These are phyloP conservation scores for Volucella bombylans DNA, from an alignment of 2,888 invertebrate species.

Conservation along the genomic window DNA sequence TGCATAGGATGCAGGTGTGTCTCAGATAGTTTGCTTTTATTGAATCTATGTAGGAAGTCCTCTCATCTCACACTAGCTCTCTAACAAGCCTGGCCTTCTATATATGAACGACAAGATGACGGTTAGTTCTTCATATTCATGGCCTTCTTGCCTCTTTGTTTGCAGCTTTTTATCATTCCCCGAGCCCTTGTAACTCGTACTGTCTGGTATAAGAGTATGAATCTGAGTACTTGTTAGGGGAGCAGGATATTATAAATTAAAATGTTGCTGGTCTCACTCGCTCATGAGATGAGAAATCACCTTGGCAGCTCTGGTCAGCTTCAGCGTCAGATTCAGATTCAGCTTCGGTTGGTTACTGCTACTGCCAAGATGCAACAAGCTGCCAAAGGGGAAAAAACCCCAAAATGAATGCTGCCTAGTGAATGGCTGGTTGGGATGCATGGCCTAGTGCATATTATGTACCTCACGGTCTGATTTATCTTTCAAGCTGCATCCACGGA, in stretches of 20 bases:
- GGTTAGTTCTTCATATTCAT: background rate
- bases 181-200: background rate
- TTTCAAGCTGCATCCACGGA: conserved; percentile 64
- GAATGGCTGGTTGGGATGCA: background rate
- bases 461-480: conserved; percentile 61
- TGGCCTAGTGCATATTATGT: conserved; percentile 14
- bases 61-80: conserved; percentile 65
- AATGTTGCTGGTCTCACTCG: conserved; percentile 55
- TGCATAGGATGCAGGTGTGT: conserved; percentile 70
- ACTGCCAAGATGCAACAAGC: background rate
- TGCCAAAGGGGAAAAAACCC: conserved; percentile 46
- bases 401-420: conserved; percentile 38
- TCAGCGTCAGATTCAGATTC: background rate
- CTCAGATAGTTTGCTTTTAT: conserved; percentile 59
- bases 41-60: conserved; percentile 74
- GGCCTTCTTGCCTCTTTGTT: background rate
- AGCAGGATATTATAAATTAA: conserved; percentile 70
- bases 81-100: conserved; percentile 48
- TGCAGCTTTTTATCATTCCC: conserved; percentile 57
- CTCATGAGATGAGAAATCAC: conserved; percentile 56
- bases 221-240: conserved; percentile 22
- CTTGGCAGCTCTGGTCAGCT: conserved; percentile 1
- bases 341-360: conserved; percentile 32
- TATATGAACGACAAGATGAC: conserved; percentile 9
- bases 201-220: background rate